Evolutionary conservation across 2,113 vertebrate species (phyloP).

Genomic region (Lethenteron camtschaticum): DNA sequence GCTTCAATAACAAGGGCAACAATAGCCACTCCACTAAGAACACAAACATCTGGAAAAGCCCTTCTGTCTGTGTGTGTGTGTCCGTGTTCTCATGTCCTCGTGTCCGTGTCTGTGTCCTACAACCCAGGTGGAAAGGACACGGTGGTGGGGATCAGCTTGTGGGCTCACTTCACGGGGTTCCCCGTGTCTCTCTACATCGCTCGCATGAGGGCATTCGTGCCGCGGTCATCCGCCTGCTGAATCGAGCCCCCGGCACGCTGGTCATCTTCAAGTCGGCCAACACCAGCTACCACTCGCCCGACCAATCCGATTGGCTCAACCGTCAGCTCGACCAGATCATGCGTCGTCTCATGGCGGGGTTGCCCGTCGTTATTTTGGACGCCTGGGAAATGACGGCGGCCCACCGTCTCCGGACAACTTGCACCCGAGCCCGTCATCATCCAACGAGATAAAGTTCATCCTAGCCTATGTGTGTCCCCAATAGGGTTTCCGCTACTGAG

Average conservation of each 20-base stretch:
- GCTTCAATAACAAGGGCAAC: no score
- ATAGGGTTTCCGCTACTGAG: no score
- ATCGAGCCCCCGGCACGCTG: slow-evolving; percentile 50
- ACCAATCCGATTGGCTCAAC: slow-evolving; percentile 51
- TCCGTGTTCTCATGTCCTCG: no score
- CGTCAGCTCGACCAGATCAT: slow-evolving; percentile 56
- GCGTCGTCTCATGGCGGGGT: slow-evolving; percentile 65
- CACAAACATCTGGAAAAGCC: no score
- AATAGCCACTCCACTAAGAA: no score
- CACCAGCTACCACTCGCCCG: slow-evolving; percentile 46
- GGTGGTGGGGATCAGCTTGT: slow-evolving; percentile 51
- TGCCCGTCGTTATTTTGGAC: slow-evolving; percentile 57
- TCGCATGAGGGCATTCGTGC: slow-evolving; percentile 54
- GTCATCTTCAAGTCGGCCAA: slow-evolving; percentile 60
- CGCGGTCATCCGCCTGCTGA: slow-evolving; percentile 43
- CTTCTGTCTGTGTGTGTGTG: no score
- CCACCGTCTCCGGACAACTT: slow-evolving; percentile 60
- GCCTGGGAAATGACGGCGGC: slow-evolving; percentile 87
- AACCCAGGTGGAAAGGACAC: slow-evolving; percentile 60
- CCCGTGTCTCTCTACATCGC: slow-evolving; percentile 63
- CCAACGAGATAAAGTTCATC: slow-evolving; percentile 55
- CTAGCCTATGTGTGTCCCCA: slow-evolving; percentile 53
- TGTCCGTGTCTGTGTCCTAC: not conserved
- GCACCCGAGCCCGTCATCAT: slow-evolving; percentile 55
- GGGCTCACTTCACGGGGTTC: slow-evolving; percentile 92